Evolutionary conservation across 2,888 invertebrate species (phyloP), one percentile per base, ranked within the genome.

Genomic region (Drosophila parthenogenetica): DNA sequence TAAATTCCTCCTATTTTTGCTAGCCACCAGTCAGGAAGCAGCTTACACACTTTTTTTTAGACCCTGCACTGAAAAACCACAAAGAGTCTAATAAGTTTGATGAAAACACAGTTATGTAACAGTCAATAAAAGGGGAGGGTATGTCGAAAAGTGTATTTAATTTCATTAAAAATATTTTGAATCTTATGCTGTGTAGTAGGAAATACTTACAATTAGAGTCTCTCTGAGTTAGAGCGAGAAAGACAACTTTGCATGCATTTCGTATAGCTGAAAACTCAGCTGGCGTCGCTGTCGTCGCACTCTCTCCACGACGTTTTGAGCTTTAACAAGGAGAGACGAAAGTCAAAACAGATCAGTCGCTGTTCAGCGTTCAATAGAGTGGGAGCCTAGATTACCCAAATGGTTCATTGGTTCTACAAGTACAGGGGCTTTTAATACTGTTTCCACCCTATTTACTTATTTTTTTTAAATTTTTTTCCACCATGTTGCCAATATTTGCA

Each of bases 401-500:
- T n/a, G 22, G 0, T 22, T 5, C 5, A 5, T 22, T 22, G 35
- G n/a, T n/a, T n/a, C n/a, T 5, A 29, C 29, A 29, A 1, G 4
- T 35, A 13, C 35, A 35, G 35, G 13, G 35, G 57, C 75, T 60
- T 13, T 35, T 35, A 4, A 11, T 3, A 13, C 1, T 13, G 35
- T 13, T 11, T 35, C 4, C 35, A 4, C 13, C 13, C 1, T 0
- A 4, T 35, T 3, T 3, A 5, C 76, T 66, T 50, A n/a, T 13
- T 10, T 4, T n/a, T 17, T 25, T 4, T 8, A 22, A 10, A 22
- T 51, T 13, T 22, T 40, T 42, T 25, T 29, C 10, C 54, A 73
- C 58, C 69, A 64, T 83, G 87, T 83, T 88, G 90, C 90, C 90
- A 85, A 85, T 85, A 89, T 85, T 85, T 89, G 89, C 90, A 86